Evolutionary conservation across 1,140 invertebrate genomes (phyloP), one percentile per base, ranked within the genome.

Genomic region (Holcopasites calliopsidis): DNA sequence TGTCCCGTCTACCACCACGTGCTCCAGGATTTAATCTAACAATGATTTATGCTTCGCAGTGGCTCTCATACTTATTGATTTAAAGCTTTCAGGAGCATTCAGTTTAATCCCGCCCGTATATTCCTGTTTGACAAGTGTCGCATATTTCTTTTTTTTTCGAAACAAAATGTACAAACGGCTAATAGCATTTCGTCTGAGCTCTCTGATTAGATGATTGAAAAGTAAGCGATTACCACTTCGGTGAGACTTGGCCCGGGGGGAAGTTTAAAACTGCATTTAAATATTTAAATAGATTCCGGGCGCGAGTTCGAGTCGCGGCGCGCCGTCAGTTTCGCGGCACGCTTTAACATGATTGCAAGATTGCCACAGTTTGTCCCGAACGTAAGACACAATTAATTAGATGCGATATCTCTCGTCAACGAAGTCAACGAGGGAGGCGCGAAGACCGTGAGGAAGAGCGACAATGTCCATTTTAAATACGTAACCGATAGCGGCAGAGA

Each of bases 11-110:
- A 85, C 82, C 70, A 76, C 81, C 80, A 81, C 84, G 75, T 83
- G 86, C 87, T 89, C 88, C 87, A 84, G 87, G 87, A 84, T 90
- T 90, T 90, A 90, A 90, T 90, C 88, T 90, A 90, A 91, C 89
- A 90, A 90, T 90, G 88, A 90, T 90, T 90, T 90, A 90, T 90
- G 81, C 82, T 79, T 74, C 76, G 68, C 88, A 88, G 87, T 83
- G 88, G 83, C 83, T 90, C 88, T 89, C 88, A 88, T 75, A 49
- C 72, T 57, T 69, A 75, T 75, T 58, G 72, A 75, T 75, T 75
- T 58, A 68, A 75, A 44, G 42, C 52, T 55, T 50, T 68, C 60
- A 73, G 47, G 62, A 23, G 23, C 50, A n/a, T 11, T 7, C 7
- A 65, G 35, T 54, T 75, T 75, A 57, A 75, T 75, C 50, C 40